phyloP scores from a whole-genome alignment of 2,888 invertebrate species.

The Blastobasis lacticolella region DNA sequence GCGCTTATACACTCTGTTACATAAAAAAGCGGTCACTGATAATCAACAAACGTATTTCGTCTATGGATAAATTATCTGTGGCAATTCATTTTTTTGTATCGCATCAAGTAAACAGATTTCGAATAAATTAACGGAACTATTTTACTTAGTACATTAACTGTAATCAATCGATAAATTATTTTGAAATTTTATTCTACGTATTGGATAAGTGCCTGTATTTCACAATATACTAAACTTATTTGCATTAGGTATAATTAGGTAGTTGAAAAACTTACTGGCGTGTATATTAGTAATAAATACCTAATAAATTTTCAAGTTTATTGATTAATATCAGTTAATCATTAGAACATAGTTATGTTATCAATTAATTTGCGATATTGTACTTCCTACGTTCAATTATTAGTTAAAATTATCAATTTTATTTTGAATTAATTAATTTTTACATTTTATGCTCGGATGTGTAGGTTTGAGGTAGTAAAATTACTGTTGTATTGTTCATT shows the following conservation, averaged over 20 bases:
- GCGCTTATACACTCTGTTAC: no score
- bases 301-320: neutral
- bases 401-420: constrained; percentile 36
- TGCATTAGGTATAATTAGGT: neutral
- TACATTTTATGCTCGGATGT: no score
- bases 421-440: constrained; percentile 13
- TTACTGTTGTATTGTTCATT: no score
- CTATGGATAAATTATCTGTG: no score
- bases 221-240: neutral
- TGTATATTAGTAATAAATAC: neutral
- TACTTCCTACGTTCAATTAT: constrained; percentile 67
- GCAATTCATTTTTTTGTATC: no score
- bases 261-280: constrained; percentile 3
- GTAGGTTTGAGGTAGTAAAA: no score
- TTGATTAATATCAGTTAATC: constrained; percentile 4
- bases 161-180: neutral
- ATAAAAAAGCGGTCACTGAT: no score
- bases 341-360: constrained; percentile 11
- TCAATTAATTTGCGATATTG: constrained; percentile 20
- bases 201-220: neutral
- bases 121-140: no score
- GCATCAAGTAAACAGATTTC: no score
- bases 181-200: neutral
- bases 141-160: no score
- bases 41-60: no score